Evolutionary conservation across 2,888 invertebrate species (phyloP).

Genomic region (Deilephila elpenor): DNA sequence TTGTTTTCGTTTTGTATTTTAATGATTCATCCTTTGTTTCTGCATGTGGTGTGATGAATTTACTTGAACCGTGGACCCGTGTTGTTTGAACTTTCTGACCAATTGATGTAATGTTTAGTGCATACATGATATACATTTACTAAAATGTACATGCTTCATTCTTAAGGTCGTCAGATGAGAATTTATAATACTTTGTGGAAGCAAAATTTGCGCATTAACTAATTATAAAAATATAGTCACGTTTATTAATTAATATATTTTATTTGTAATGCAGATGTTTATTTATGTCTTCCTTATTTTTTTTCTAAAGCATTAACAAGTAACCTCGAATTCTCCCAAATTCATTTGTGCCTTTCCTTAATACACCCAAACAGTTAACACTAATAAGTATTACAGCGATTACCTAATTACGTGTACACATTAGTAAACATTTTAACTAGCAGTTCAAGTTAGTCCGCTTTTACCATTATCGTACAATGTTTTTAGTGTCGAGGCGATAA

Average conservation of each 20-base stretch:
- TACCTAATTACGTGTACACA: neutral
- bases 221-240: neutral
- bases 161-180: neutral
- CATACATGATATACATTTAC: neutral
- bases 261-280: too few species aligned
- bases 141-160: neutral
- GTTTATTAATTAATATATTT: too few species aligned
- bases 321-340: neutral
- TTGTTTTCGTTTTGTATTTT: conserved; percentile 27
- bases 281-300: too few species aligned
- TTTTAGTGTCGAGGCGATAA: conserved; percentile 12
- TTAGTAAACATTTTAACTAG: conserved; percentile 14
- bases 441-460: conserved; percentile 12
- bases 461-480: conserved; percentile 14
- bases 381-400: neutral
- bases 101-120: neutral
- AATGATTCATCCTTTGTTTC: conserved; percentile 29
- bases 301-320: neutral
- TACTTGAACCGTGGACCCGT: neutral
- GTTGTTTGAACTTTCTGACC: neutral
- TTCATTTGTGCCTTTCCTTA: neutral
- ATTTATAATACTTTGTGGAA: neutral
- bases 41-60: conserved; percentile 6
- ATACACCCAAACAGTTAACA: neutral
- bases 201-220: neutral